Percentiles rank a stretch among this genome's conserved stretches.
Evolutionary conservation across 2,888 invertebrate genomes (phyloP).

Genomic region (Apamea anceps): DNA sequence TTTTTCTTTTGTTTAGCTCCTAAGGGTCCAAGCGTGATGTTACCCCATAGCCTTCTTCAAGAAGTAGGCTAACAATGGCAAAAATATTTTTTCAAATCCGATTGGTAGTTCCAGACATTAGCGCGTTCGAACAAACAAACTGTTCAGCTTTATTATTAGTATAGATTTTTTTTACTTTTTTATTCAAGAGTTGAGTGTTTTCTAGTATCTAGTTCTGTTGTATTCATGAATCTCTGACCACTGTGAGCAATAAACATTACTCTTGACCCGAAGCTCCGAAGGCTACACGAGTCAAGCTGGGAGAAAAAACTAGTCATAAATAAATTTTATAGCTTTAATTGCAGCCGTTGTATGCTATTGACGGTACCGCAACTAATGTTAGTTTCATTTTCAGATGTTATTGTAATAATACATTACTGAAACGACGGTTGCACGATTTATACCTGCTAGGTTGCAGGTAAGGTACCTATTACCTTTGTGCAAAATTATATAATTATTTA

Average conservation of each 20-base stretch:
- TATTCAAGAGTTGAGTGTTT: not conserved
- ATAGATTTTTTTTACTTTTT: not conserved
- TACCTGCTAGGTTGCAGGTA: not conserved
- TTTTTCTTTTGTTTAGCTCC: no score
- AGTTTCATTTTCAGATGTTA: conserved; percentile 4
- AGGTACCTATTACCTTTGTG: not conserved
- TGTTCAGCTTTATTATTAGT: not conserved
- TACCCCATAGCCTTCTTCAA: not conserved
- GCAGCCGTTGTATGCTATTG: conserved; percentile 37
- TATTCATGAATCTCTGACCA: conserved; percentile 16
- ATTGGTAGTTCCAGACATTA: not conserved
- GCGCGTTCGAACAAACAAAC: not conserved
- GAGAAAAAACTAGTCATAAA: conserved; percentile 56
- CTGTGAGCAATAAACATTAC: conserved; percentile 38
- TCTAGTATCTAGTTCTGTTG: not conserved
- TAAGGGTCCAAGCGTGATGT: not conserved
- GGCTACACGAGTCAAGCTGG: conserved; percentile 32
- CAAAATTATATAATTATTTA: not conserved
- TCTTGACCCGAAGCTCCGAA: conserved; percentile 12
- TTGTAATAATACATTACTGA: conserved; percentile 6
- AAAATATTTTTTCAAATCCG: not conserved
- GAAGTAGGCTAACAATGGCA: not conserved
- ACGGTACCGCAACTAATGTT: conserved; percentile 17
- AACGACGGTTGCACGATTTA: not conserved
- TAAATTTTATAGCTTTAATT: conserved; percentile 61